Evolutionary conservation across 2,888 invertebrate genomes (phyloP), one percentile per base, ranked within the genome.

Genomic region (Melieria omissa): DNA sequence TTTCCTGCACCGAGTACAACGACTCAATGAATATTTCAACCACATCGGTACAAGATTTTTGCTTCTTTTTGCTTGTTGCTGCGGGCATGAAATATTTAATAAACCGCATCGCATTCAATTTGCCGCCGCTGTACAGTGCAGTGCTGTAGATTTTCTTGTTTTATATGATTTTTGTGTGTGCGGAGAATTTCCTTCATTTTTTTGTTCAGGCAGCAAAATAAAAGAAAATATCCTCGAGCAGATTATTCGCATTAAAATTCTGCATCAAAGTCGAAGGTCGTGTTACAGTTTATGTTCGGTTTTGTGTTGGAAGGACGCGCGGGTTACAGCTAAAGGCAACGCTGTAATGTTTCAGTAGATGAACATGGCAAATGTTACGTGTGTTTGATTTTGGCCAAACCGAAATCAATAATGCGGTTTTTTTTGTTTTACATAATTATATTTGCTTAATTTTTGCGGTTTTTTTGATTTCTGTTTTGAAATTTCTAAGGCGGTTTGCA

Each of bases 51-150:
- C 29, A 29, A 2, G 29, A 29, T 29, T 55, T 7, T 29, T 58
- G 8, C 41, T 5, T 58, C 58, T 54, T 6, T 60, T 10, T 46
- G 7, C 44, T 63, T 46, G 16, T 69, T 69, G 62, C 69, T 62
- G 14, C 42, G 46, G 70, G 70, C 64, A 64, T 70, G 57, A 64
- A 64, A 64, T 64, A 64, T 70, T 70, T 70, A 70, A 70, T 70
- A 70, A 70, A 65, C 70, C 70, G 57, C 64, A 57, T 47, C 58
- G 29, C 55, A 69, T 69, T 63, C 62, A 69, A 69, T 69, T 69
- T 69, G 60, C 66, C 45, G 44, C 57, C 44, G 29, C 47, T 29
- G 29, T 29, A 29, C 29, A 29, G 29, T 29, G 29, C 2, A 46
- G 8, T 16, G n/a, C 10, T 55, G 3, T 41, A 14, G 9, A 14